Base-by-base conservation (phyloP, 1,140 invertebrate genomes). In the Heliconius hewitsoni region DNA sequence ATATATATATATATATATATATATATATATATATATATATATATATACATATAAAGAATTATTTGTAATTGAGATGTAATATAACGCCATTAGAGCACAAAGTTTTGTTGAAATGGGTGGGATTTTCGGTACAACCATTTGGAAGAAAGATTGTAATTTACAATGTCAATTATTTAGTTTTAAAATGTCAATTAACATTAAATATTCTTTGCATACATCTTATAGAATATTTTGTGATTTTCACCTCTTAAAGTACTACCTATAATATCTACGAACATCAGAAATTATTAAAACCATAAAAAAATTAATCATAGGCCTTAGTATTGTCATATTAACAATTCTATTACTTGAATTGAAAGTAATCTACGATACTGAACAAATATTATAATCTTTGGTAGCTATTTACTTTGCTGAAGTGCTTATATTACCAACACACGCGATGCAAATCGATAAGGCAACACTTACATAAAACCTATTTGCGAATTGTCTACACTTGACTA, bases 351-450 rank as follows among this genome's bases (percentile, higher is more conserved):
- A 46, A 46, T 46, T 46, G 13, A 46, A 46, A 46, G 13, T 66
- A 66, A n/a, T 66, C 9, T 27, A 23, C 27, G 11, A 66, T 66
- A 13, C 11, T 30, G 5, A 66, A 5, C 23, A 66, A 30, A 66
- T 66, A 66, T 30, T 30, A 66, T 66, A 66, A 23, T 23, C 60
- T 66, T 13, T 66, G 27, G 60, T 27, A 30, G 23, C 30, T 52
- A 79, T 71, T 79, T 79, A n/a, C 73, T 30, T 79, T 74, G 16
- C 66, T 72, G 1, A 77, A 55, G 50, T 52, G 60, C 60, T 66
- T 66, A 77, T 60, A 27, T 30, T 30, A 66, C 60, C 60, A 30
- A 66, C 60, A 66, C 60, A 66, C 9, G 60, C 60, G 60, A 66
- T 66, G 60, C 60, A 60, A n/a, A n/a, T 60, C n/a, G 60, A 66